phyloP scores from a whole-genome alignment of 2,113 vertebrate species.

The Platysteira castanea region DNA sequence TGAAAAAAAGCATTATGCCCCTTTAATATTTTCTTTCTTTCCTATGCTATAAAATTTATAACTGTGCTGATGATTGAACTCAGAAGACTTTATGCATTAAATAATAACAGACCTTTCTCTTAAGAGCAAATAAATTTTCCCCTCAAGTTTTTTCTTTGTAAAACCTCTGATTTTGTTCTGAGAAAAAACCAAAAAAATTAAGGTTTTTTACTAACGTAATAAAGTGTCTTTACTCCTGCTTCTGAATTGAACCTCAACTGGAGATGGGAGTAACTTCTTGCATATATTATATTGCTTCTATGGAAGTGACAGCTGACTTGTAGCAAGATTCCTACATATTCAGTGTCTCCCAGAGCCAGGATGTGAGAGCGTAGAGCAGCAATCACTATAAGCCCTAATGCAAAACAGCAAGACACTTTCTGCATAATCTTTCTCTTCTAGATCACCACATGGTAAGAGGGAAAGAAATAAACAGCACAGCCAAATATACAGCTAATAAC shows the following conservation, averaged over 20 bases:
- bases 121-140: background rate
- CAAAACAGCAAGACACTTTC: background rate
- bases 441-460: accelerated
- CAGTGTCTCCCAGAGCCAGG: background rate
- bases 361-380: background rate
- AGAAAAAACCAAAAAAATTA: background rate
- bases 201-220: background rate
- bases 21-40: background rate
- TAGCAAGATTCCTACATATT: background rate
- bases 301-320: background rate
- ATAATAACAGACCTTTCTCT: background rate
- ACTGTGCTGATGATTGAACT: background rate
- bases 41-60: background rate
- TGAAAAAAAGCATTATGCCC: background rate
- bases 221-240: background rate
- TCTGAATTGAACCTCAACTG: background rate
- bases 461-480: background rate
- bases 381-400: background rate
- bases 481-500: background rate
- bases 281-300: background rate
- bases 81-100: background rate
- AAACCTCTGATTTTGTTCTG: background rate
- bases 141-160: background rate
- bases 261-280: background rate
- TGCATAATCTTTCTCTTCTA: background rate